Conservation (phyloP, 2,797 vertebrate species). For the Pachyuromys duprasi region DNA sequence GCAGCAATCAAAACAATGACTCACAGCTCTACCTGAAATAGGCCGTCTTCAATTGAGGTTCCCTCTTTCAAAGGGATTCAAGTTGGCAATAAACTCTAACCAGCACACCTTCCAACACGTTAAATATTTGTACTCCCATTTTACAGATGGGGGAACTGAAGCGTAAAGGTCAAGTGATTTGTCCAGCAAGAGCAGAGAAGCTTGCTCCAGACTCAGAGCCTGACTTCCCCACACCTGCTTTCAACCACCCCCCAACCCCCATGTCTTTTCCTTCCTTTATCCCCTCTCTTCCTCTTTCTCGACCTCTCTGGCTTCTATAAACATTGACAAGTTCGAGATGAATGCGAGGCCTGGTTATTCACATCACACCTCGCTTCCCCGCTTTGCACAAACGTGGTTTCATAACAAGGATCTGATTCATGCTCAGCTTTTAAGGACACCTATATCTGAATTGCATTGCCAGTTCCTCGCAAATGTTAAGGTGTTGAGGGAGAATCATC, state of each 20-base stretch:
- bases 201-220: not conserved
- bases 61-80: not conserved
- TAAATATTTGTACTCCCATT: not conserved
- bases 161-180: not conserved
- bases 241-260: not conserved
- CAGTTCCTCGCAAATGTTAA: slow-evolving; percentile 73
- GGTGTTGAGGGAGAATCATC: slow-evolving; percentile 71
- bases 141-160: slow-evolving; percentile 14
- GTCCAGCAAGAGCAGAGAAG: not conserved
- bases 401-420: slow-evolving; percentile 74
- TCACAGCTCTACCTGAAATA: not conserved
- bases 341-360: slow-evolving; percentile 21
- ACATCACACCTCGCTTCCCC: not conserved
- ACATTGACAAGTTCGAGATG: not conserved
- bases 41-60: not conserved
- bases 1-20: not conserved
- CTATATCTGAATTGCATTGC: slow-evolving; percentile 51
- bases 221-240: not conserved
- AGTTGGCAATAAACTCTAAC: not conserved
- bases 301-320: slow-evolving; percentile 11
- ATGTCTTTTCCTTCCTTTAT: not conserved
- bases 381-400: slow-evolving; percentile 46
- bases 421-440: slow-evolving; percentile 71
- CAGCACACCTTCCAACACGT: not conserved
- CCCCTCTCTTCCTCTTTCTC: not conserved